Conservation (phyloP, 2,888 invertebrate genomes). For the Apotomis capreana region DNA sequence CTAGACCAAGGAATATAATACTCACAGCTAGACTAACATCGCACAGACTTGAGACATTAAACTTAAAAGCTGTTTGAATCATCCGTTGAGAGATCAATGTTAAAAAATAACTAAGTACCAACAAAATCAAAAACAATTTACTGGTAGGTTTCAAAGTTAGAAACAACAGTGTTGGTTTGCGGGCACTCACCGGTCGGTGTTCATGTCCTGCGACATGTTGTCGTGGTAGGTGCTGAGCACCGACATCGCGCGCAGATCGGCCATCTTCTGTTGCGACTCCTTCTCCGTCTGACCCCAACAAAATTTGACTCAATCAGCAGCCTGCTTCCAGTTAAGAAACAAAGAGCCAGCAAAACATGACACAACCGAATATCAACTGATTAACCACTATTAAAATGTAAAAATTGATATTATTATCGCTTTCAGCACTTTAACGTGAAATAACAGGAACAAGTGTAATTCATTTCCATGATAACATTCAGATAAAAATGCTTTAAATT, state of each 20-base stretch:
- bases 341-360: background rate
- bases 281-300: constrained; percentile 75
- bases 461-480: too few relatives aligned
- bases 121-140: background rate
- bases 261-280: constrained; percentile 68
- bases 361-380: too few relatives aligned
- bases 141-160: background rate
- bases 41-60: too few relatives aligned
- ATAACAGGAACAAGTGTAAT: too few relatives aligned
- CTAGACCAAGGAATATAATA: too few relatives aligned
- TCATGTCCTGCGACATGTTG: constrained; percentile 83
- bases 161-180: background rate
- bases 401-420: too few relatives aligned
- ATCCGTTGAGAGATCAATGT: constrained; percentile 29
- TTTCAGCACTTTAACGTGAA: too few relatives aligned
- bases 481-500: too few relatives aligned
- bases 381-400: too few relatives aligned
- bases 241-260: constrained; percentile 83
- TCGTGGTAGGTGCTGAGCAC: constrained; percentile 84
- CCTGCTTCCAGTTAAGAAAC: background rate
- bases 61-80: background rate
- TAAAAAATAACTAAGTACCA: background rate
- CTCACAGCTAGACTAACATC: too few relatives aligned
- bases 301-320: constrained; percentile 40
- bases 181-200: constrained; percentile 82